These are phyloP conservation scores for Catharus fuscescens DNA, from an alignment of 2,113 vertebrate genomes.

Conservation along the genomic window DNA sequence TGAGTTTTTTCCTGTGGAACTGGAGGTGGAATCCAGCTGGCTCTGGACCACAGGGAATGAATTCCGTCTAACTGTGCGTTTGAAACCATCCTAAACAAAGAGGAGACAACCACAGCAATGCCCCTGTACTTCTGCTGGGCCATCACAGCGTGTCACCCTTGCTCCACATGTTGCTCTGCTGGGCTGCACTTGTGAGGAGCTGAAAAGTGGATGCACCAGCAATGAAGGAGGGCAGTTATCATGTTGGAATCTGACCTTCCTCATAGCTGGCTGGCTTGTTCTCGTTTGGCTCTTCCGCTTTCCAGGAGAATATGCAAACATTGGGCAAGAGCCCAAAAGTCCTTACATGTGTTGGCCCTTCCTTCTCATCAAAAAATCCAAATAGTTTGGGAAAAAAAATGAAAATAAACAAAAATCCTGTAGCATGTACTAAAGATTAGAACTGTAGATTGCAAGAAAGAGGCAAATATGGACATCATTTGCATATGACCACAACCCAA, in stretches of 20 bases:
- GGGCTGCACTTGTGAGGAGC: not conserved
- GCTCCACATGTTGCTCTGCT: not conserved
- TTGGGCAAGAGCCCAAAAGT: not conserved
- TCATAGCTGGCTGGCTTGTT: not conserved
- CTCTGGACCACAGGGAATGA: fast-evolving
- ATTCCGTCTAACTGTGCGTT: fast-evolving
- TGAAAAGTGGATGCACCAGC: not conserved
- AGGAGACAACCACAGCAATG: fast-evolving
- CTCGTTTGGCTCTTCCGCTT: fast-evolving
- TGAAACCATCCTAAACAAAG: fast-evolving
- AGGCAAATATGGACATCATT: fast-evolving
- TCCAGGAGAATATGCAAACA: not conserved
- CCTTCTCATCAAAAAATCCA: not conserved
- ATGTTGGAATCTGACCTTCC: not conserved
- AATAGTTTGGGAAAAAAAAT: fast-evolving
- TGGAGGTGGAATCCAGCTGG: not conserved
- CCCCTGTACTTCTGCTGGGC: not conserved
- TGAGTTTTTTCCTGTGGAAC: not conserved
- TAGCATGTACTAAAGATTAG: too few species aligned
- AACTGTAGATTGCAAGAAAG: not conserved
- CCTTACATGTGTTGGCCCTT: not conserved
- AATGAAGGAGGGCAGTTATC: fast-evolving
- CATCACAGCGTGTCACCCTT: not conserved
- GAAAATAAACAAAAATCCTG: not conserved
- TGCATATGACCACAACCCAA: too few species aligned